These are phyloP conservation scores for Balanococcus diminutus DNA, from an alignment of 2,888 invertebrate species.

Conservation along the genomic window DNA sequence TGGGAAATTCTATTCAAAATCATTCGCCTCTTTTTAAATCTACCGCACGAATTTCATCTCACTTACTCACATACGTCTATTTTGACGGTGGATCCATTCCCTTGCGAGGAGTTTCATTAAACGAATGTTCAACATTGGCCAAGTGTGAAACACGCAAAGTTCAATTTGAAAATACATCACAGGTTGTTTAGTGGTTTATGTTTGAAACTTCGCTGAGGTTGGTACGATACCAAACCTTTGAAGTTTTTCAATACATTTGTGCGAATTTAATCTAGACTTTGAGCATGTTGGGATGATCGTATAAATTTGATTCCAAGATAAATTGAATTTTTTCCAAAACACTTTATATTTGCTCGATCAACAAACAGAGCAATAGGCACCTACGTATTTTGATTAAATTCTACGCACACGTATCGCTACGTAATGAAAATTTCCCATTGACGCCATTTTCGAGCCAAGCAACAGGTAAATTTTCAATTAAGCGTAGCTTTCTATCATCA, in stretches of 20 bases:
- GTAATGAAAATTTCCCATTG: background rate
- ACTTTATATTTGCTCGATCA: background rate
- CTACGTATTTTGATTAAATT: background rate
- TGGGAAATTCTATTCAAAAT: too few species aligned
- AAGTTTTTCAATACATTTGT: background rate
- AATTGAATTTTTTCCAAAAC: background rate
- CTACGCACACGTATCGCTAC: background rate
- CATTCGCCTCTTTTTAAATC: too few species aligned
- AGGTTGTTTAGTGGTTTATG: background rate
- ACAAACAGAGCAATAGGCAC: background rate
- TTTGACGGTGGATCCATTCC: background rate
- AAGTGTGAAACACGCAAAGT: background rate
- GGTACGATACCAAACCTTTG: background rate
- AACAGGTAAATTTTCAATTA: background rate
- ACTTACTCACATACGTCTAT: too few species aligned
- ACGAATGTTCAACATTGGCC: background rate
- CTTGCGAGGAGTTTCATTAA: background rate
- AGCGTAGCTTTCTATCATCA: background rate
- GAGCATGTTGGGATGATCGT: background rate
- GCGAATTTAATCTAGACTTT: slow-evolving; percentile 9
- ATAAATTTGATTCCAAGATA: background rate
- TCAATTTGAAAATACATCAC: background rate
- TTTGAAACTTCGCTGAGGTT: background rate
- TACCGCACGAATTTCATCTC: too few species aligned
- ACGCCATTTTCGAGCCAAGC: background rate